phyloP scores from a whole-genome alignment of 37 sponge, comb jelly and placozoan genomes.

The Theonella swinhoei region DNA sequence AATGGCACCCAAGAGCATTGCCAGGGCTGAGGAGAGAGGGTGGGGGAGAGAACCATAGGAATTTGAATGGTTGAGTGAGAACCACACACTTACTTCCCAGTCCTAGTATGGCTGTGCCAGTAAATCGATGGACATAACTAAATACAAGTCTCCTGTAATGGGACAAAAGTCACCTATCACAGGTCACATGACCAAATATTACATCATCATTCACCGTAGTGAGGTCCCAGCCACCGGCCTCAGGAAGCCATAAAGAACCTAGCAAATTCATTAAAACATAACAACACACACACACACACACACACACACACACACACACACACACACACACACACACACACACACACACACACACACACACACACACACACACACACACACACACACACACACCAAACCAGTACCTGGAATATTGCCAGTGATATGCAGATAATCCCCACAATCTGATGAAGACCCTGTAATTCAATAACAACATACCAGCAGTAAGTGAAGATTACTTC shows the following conservation, averaged over 20 bases:
- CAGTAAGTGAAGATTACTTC: too few relatives aligned
- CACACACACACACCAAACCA: not conserved
- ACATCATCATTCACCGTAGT: conserved; percentile 5
- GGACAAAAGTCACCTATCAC: not conserved
- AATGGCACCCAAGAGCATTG: conserved; percentile 14
- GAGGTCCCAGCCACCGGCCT: conserved; percentile 4
- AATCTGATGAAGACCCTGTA: conserved; percentile 41
- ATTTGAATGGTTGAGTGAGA: not conserved
- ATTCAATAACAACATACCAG: not conserved
- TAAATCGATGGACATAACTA: conserved; percentile 6
- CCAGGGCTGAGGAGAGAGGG: conserved; percentile 19
- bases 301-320: too few relatives aligned
- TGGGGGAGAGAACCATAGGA: not conserved
- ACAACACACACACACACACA: too few relatives aligned
- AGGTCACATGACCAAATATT: not conserved
- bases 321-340: too few relatives aligned
- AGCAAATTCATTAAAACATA: too few relatives aligned
- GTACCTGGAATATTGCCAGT: conserved; percentile 7
- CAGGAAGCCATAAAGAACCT: conserved; percentile 7
- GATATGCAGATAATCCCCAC: conserved; percentile 23
- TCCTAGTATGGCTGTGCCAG: conserved; percentile 3
- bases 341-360: too few relatives aligned
- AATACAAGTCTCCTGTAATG: conserved; percentile 28
- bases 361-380: too few relatives aligned
- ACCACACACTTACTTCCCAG: conserved; percentile 8